A percentile compares a stretch with the other conserved stretches of the same genome.
Conservation (phyloP, 2,888 invertebrate species). For the Nezara viridula region DNA sequence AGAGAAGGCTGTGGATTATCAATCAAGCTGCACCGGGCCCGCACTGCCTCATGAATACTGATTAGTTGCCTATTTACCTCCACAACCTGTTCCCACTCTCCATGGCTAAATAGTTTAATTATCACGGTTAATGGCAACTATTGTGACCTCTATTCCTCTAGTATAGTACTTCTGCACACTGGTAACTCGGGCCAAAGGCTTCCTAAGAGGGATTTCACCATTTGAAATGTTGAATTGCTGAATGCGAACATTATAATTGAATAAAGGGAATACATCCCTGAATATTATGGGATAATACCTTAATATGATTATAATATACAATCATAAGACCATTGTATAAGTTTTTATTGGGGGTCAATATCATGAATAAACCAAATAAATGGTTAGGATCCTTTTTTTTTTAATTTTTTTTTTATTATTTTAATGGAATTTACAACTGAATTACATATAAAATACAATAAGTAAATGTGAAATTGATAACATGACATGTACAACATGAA, state of each 20-base stretch:
- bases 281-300: no score
- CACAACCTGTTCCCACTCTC: not conserved
- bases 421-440: no score
- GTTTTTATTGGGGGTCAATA: no score
- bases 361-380: no score
- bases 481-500: no score
- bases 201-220: not conserved
- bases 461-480: no score
- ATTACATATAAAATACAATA: no score
- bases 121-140: not conserved
- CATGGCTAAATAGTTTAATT: conserved; percentile 16
- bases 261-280: no score
- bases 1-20: not conserved
- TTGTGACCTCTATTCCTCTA: not conserved
- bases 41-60: not conserved
- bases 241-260: not conserved
- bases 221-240: not conserved
- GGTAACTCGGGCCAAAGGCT: not conserved
- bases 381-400: no score
- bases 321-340: no score
- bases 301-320: no score
- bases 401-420: no score
- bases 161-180: not conserved
- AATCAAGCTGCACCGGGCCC: not conserved
- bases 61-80: conserved; percentile 6